These are phyloP conservation scores for Micronisus gabar DNA, from an alignment of 2,113 vertebrate genomes.

Conservation along the genomic window DNA sequence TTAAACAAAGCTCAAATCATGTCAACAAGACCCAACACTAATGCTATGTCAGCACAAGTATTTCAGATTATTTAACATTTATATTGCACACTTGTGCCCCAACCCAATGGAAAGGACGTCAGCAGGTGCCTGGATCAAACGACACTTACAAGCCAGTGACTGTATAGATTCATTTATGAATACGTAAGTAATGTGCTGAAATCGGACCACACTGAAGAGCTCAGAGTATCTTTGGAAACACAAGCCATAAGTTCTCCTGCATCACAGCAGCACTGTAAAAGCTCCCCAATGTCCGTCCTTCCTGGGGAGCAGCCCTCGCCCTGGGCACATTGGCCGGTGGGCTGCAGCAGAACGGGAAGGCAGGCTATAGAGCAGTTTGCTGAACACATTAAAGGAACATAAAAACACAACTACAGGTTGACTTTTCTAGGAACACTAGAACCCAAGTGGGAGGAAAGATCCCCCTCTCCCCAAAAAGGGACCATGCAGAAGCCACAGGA, in stretches of 20 bases:
- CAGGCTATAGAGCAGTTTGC: background rate
- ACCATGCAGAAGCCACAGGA: rapidly evolving
- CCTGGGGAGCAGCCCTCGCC: background rate
- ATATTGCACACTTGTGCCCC: background rate
- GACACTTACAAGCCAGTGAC: background rate
- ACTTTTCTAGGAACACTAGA: background rate
- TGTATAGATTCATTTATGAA: background rate
- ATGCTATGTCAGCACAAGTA: background rate
- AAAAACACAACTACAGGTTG: background rate
- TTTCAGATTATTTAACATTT: background rate
- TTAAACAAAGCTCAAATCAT: background rate
- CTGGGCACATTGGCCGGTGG: rapidly evolving
- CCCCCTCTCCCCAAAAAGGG: background rate
- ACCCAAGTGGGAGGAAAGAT: background rate
- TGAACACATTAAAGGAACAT: background rate
- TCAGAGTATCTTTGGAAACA: background rate
- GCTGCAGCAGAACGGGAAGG: background rate
- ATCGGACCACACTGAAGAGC: background rate
- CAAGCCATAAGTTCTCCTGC: background rate
- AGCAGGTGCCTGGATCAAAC: background rate
- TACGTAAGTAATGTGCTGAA: background rate
- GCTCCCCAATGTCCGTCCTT: rapidly evolving
- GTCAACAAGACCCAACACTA: background rate
- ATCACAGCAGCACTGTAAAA: background rate
- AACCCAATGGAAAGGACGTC: background rate